Evolutionary conservation across 2,113 vertebrate genomes (phyloP).

Genomic region (Myiozetetes cayanensis): DNA sequence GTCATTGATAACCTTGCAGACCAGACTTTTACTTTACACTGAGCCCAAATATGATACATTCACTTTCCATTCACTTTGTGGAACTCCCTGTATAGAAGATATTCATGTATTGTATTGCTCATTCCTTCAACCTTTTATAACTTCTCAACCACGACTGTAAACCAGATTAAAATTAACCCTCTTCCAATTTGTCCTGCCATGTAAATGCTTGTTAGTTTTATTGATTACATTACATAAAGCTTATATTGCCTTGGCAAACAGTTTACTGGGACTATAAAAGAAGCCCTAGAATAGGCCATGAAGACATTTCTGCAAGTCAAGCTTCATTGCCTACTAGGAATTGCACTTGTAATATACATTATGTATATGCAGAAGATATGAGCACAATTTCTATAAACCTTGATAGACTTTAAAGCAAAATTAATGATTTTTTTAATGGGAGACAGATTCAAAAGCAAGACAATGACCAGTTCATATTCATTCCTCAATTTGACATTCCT

Average conservation of each 20-base stretch:
- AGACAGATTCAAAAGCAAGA: background rate
- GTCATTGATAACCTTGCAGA: background rate
- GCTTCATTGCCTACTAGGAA: background rate
- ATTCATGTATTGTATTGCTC: background rate
- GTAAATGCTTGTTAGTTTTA: slow-evolving; percentile 35
- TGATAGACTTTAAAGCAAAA: background rate
- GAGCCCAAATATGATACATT: background rate
- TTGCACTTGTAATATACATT: background rate
- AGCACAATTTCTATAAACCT: background rate
- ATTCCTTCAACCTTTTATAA: background rate
- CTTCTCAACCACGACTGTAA: background rate
- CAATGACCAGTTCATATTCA: background rate
- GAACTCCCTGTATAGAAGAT: background rate
- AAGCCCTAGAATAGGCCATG: background rate
- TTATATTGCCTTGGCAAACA: slow-evolving; percentile 17
- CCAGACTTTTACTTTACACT: background rate
- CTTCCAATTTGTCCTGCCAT: background rate
- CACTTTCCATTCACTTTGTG: background rate
- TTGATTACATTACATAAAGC: background rate
- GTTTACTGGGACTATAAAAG: slow-evolving; percentile 14
- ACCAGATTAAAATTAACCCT: slow-evolving; percentile 2
- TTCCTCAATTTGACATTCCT: background rate
- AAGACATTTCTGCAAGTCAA: slow-evolving; percentile 26
- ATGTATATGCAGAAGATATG: background rate
- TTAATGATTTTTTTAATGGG: background rate